Percentiles rank a stretch among this genome's conserved stretches.
These are phyloP conservation scores for Lutjanus campechanus DNA, from an alignment of 2,797 vertebrate species.

Conservation along the genomic window DNA sequence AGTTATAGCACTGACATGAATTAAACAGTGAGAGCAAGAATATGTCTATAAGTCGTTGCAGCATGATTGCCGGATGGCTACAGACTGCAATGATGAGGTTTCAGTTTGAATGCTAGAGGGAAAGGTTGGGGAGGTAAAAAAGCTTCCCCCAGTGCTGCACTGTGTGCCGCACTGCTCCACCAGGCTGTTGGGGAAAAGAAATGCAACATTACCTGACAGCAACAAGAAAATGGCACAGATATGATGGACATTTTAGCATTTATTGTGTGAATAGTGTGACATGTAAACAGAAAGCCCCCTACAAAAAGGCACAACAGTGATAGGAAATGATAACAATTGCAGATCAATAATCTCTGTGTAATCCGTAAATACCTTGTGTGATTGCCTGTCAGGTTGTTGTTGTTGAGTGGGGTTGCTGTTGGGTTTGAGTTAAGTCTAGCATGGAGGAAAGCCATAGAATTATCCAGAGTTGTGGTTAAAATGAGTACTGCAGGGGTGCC, in stretches of 20 bases:
- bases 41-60: constrained; percentile 37
- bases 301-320: not conserved
- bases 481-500: no score
- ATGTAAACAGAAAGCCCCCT: not conserved
- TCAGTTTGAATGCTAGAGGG: not conserved
- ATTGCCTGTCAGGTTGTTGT: not conserved
- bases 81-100: constrained; percentile 19
- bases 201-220: constrained; percentile 9
- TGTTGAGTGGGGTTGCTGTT: no score
- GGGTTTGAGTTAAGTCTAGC: no score
- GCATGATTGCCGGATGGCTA: constrained; percentile 28
- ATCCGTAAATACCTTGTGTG: not conserved
- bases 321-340: not conserved
- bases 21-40: constrained; percentile 22
- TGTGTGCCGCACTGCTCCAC: not conserved
- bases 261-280: not conserved
- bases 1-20: constrained; percentile 37
- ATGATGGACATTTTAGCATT: not conserved
- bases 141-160: not conserved
- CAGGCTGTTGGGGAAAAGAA: constrained; percentile 15
- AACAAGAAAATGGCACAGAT: constrained; percentile 3
- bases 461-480: no score
- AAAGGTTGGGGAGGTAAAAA: not conserved
- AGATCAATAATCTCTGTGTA: not conserved
- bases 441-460: no score